Evolutionary conservation across 2,797 vertebrate genomes (phyloP).

Genomic region (Balearica regulorum): DNA sequence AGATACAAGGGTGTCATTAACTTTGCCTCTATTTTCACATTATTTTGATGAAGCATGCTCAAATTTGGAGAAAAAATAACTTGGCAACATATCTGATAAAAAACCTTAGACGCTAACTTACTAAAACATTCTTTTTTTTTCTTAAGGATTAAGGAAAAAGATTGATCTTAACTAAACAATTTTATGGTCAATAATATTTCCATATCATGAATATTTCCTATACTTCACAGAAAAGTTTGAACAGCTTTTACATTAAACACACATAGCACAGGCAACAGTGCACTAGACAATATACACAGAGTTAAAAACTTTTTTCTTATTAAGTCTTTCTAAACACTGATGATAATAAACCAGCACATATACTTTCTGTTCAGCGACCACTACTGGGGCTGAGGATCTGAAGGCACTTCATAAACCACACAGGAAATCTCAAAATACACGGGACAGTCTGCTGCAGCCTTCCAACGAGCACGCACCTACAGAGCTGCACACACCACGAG

Average conservation of each 20-base stretch:
- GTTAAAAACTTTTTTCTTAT: neutral
- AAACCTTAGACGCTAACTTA: neutral
- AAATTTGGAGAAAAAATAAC: neutral
- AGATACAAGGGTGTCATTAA: slow-evolving; percentile 41
- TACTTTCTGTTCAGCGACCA: neutral
- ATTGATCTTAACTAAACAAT: neutral
- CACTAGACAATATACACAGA: too few species aligned
- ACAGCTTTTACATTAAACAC: neutral
- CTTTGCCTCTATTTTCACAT: slow-evolving; percentile 35
- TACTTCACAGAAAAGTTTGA: neutral
- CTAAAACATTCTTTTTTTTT: neutral
- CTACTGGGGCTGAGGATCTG: neutral
- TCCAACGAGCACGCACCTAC: accelerated
- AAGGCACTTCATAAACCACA: neutral
- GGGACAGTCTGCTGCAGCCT: neutral
- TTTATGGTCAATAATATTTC: neutral
- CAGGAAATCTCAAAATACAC: neutral
- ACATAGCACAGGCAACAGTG: neutral
- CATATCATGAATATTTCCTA: neutral
- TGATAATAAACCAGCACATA: neutral
- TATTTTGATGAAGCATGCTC: neutral
- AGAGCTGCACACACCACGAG: too few species aligned
- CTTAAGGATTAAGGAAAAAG: neutral
- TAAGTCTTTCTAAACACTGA: neutral
- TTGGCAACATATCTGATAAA: neutral